Base-by-base conservation (phyloP, 2,888 invertebrate genomes). In the Cheilosia scutellata region DNA sequence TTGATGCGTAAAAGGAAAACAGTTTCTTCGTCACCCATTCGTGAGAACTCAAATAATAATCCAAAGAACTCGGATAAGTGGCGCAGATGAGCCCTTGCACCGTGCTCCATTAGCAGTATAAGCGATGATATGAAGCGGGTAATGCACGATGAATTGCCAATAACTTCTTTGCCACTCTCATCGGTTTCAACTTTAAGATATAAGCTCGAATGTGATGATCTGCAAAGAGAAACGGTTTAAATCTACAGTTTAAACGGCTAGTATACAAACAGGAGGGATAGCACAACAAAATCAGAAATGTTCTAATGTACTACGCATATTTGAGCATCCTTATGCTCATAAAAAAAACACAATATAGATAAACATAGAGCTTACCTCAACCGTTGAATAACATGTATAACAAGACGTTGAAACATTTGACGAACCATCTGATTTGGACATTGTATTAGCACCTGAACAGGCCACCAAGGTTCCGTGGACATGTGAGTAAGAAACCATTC, bases 401-500 rank as follows among this genome's bases (percentile, higher is more conserved):
- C 97, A 89, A 98, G 94, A 90, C 98, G 95, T 93, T 98, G 98
- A 93, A 98, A 98, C 97, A 98, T 98, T 93, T 98, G 98, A 88
- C 98, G 94, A 80, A 98, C 98, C 96, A 98, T 98, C 93, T 98
- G 98, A 94, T 98, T 98, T 40, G 98, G 98, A 93, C 98, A 98
- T 92, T 98, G 98, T 91, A 98, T 96, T 91, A 98, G 94, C 89
- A 97, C 97, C 93, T 97, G 97, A 90, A 98, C 96, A 4, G 98
- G 98, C 98, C 98, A 98, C 96, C 98, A 98, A 57, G 97, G 97
- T 91, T 98, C 96, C 82, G 96, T 95, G 0, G 98, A 97, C 98
- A 98, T 98, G 90, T 97, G 96, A 83, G 97, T 96, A 70, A 98
- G 93, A 91, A 98, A 97, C 96, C 98, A 98, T 91, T 98, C 95